Conservation (phyloP, 92 coral and sea anemone species). For the Pocillopora meandrina region DNA sequence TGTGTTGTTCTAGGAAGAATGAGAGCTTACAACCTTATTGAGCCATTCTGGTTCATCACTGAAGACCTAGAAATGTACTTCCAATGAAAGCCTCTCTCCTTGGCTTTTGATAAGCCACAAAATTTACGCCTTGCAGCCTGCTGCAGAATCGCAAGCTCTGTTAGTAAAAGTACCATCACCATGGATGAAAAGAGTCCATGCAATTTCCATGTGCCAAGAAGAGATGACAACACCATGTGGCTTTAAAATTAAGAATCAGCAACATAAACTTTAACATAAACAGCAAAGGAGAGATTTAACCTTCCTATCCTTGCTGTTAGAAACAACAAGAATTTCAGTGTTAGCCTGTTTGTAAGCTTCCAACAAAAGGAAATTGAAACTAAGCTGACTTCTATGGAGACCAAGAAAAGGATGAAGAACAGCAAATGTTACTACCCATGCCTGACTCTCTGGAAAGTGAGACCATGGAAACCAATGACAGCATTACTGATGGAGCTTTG, state of each 20-base stretch:
- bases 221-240: constrained; percentile 56
- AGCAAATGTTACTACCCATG: neutral
- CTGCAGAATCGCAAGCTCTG: constrained; percentile 30
- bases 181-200: constrained; percentile 27
- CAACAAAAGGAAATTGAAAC: constrained; percentile 39
- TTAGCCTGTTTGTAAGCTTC: constrained; percentile 7
- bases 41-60: constrained; percentile 51
- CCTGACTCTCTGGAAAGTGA: neutral
- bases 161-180: constrained; percentile 29
- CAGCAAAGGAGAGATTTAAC: constrained; percentile 37
- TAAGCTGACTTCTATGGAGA: constrained; percentile 37
- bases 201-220: constrained; percentile 47
- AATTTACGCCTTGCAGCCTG: constrained; percentile 41
- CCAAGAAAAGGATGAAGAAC: constrained; percentile 10
- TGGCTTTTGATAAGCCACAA: constrained; percentile 46
- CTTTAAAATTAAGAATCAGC: constrained; percentile 45
- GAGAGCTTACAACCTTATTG: constrained; percentile 54
- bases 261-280: constrained; percentile 29
- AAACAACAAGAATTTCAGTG: constrained; percentile 14
- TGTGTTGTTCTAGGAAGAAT: constrained; percentile 34
- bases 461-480: neutral
- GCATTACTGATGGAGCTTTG: neutral
- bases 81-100: constrained; percentile 49
- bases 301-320: constrained; percentile 58
- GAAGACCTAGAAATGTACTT: constrained; percentile 57